Evolutionary conservation across 2,113 vertebrate genomes (phyloP).

Genomic region (Manacus vitellinus): DNA sequence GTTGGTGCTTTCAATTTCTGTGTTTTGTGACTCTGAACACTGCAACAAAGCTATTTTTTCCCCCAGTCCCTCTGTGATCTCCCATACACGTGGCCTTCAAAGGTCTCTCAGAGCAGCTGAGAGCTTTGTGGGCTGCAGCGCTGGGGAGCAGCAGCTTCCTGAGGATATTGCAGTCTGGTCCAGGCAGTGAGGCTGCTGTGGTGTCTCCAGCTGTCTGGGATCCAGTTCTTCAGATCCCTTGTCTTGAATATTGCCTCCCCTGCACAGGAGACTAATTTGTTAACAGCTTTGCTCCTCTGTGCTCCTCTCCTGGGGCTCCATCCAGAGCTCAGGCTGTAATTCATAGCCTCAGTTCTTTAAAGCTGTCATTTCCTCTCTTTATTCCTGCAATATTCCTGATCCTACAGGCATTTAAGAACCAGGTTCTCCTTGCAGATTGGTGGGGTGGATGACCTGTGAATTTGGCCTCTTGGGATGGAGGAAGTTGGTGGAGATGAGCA

Average conservation of each 20-base stretch:
- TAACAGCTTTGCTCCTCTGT: neutral
- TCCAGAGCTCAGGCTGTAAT: neutral
- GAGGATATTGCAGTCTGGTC: neutral
- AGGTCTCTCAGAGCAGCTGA: neutral
- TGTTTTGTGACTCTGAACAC: neutral
- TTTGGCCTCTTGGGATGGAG: neutral
- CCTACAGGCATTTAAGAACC: rapidly evolving
- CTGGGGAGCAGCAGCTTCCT: neutral
- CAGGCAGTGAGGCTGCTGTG: neutral
- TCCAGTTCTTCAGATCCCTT: neutral
- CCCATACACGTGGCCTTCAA: neutral
- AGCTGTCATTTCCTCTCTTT: neutral
- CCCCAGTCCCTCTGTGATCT: neutral
- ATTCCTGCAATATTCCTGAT: neutral
- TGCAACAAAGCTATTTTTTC: neutral
- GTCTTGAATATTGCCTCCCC: neutral
- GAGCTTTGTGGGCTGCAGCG: neutral
- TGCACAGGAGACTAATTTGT: neutral
- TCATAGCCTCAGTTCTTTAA: neutral
- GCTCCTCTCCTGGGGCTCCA: neutral
- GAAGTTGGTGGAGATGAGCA: neutral
- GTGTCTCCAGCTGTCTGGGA: neutral
- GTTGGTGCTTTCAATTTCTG: rapidly evolving
- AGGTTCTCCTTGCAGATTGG: neutral
- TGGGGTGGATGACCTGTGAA: neutral